Base-by-base conservation (phyloP, 2,888 invertebrate species). In the Elegia similella region DNA sequence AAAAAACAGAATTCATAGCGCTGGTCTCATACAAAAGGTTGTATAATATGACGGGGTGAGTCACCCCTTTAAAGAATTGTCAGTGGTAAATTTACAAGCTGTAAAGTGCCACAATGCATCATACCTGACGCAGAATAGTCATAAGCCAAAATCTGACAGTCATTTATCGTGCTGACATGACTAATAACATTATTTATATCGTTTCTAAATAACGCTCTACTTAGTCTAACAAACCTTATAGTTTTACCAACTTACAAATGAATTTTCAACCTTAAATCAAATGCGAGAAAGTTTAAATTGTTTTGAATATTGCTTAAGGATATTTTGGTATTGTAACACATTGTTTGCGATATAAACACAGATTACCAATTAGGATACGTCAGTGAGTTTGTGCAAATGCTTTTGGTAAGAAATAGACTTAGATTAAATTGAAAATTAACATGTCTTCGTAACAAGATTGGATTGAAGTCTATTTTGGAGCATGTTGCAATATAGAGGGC, bases 141-240 rank as follows among this genome's bases (percentile, higher is more conserved):
- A 44, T 50, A 54, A 56, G 30, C 48, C 44, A 29, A 50, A 57
- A 57, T 59, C 43, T 13, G 59, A 54, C 57, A 47, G 53, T 23
- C 13, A 60, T 57, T 55, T 52, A 47, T 60, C 43, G 55, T 3
- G 10, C 48, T 53, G 57, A 60, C 60, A 56, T 56, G 56, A 58
- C 53, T 47, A 58, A 60, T 60, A 57, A 34, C 42, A 34, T 42
- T 55, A 53, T 56, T 53, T 55, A 53, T 57, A 53, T 23, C 53
- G 43, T 48, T 16, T 38, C 55, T 56, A 53, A 60, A 53, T 60
- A 54, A 56, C 50, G 46, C 15, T 42, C 48, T 48, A 58, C 56
- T 56, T 58, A 56, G 56, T 52, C 52, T n/a, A 30, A 59, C 48
- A 23, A 32, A 13, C 7, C 32, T 15, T 6, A 15, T 50, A 10